Conservation (phyloP, 2,888 invertebrate genomes). For the Lithophane leautieri region DNA sequence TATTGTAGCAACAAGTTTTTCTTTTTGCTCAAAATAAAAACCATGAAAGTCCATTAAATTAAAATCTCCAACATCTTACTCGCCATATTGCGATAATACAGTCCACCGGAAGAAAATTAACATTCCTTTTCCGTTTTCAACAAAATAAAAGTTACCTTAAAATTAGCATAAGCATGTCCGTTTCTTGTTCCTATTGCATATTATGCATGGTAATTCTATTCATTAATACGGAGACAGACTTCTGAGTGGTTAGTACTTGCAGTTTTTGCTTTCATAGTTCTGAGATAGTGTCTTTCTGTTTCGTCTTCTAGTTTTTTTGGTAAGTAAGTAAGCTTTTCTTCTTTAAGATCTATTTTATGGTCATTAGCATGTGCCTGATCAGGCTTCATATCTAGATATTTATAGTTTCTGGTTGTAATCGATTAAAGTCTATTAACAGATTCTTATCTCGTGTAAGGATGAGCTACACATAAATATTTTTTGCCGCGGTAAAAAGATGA, state of each 20-base stretch:
- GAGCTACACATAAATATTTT: background rate
- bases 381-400: background rate
- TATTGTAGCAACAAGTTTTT: conserved; percentile 20
- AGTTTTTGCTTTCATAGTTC: conserved; percentile 39
- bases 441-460: background rate
- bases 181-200: conserved; percentile 53
- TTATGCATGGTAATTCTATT: conserved; percentile 63
- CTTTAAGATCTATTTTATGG: background rate
- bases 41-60: conserved; percentile 53
- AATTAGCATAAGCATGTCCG: conserved; percentile 63
- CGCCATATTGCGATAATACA: conserved; percentile 61
- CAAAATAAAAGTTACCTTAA: conserved; percentile 66
- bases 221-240: conserved; percentile 49
- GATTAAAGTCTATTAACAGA: background rate
- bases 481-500: too few species aligned
- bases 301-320: background rate
- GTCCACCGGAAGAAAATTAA: conserved; percentile 64
- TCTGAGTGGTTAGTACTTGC: conserved; percentile 33
- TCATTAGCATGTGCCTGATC: background rate
- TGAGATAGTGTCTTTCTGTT: conserved; percentile 15
- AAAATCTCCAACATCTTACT: conserved; percentile 50
- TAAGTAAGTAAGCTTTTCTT: background rate
- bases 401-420: background rate
- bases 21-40: conserved; percentile 34
- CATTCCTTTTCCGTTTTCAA: conserved; percentile 62